Evolutionary conservation across 2,888 invertebrate species (phyloP).

Genomic region (Myopa tessellatipennis): DNA sequence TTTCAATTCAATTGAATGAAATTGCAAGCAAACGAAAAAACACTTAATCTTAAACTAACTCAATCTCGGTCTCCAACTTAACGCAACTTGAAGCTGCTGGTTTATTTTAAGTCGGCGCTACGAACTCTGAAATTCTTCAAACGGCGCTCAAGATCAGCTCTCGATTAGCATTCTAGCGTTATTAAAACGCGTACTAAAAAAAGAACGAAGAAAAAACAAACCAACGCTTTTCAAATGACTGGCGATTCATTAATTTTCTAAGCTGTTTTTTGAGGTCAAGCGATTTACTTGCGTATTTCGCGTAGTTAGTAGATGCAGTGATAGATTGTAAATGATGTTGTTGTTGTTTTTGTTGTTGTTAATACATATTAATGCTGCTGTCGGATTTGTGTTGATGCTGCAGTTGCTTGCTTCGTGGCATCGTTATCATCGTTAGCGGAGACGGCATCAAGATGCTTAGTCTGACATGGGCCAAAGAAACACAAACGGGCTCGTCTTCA

Average conservation of each 20-base stretch:
- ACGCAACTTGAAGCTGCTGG: neutral
- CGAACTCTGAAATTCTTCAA: conserved; percentile 32
- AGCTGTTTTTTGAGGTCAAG: conserved; percentile 34
- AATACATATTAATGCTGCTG: neutral
- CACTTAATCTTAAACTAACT: no score
- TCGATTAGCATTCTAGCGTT: conserved; percentile 30
- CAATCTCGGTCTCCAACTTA: no score
- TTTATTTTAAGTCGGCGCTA: neutral
- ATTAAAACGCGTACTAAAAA: conserved; percentile 11
- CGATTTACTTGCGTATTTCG: conserved; percentile 21
- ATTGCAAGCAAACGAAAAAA: no score
- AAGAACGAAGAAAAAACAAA: neutral
- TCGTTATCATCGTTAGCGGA: no score
- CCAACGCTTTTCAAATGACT: neutral
- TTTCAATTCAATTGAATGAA: neutral
- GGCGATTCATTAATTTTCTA: conserved; percentile 22
- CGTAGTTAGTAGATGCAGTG: no score
- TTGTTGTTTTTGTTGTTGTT: conserved; percentile 4
- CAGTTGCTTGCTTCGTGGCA: neutral
- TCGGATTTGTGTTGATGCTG: conserved; percentile 22
- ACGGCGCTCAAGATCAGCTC: conserved; percentile 34
- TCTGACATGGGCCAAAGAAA: no score
- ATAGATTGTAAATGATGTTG: neutral
- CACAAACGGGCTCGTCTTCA: neutral
- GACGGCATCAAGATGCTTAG: no score